A percentile compares a stretch with the other conserved stretches of the same genome.
phyloP scores from a whole-genome alignment of 1,140 invertebrate species.

The Cryptotermes secundus region DNA sequence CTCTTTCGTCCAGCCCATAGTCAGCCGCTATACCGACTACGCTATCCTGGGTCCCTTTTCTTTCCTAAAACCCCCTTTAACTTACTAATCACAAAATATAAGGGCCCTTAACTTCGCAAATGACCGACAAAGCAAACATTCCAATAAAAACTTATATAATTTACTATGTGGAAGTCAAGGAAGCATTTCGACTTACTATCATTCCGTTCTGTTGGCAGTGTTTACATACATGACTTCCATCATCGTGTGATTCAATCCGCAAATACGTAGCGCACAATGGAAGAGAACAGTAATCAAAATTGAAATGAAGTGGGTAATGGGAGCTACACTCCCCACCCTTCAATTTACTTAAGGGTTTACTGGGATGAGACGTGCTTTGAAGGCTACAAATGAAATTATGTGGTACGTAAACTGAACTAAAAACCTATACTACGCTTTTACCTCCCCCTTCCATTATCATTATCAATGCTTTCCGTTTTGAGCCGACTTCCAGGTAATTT shows the following conservation, averaged over 20 bases:
- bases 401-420: neutral
- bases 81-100: no score
- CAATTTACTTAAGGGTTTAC: neutral
- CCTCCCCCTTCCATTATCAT: neutral
- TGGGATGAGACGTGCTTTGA: constrained; percentile 14
- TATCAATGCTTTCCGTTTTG: neutral
- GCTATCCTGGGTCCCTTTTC: no score
- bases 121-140: no score
- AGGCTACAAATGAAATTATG: constrained; percentile 9
- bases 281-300: constrained; percentile 16
- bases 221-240: neutral
- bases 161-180: no score
- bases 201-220: neutral
- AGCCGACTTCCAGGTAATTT: constrained; percentile 9
- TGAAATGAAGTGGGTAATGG: constrained; percentile 1
- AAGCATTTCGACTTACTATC: neutral
- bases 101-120: no score
- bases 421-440: neutral
- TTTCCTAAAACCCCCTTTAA: no score
- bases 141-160: no score
- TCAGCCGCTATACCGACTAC: no score
- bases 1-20: no score
- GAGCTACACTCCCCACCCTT: neutral
- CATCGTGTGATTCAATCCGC: neutral
- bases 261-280: neutral